Base-by-base conservation (phyloP, 1,140 invertebrate genomes). In the Hyposmocoma kahamanoa region DNA sequence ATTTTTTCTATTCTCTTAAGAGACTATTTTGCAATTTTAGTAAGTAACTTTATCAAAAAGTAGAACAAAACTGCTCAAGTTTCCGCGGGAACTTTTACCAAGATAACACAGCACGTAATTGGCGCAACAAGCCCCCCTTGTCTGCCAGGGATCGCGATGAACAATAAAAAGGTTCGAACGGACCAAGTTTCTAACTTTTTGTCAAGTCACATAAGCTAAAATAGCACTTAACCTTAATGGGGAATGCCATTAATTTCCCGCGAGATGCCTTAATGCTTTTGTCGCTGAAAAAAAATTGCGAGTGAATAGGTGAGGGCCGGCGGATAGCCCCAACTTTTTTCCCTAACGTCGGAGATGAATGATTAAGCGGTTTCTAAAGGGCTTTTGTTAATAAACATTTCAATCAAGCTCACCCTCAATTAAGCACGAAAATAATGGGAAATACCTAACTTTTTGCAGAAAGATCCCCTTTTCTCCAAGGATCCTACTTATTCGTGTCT, bases 161-260 rank as follows among this genome's bases (percentile, higher is more conserved):
- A 51, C 47, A 59, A 59, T 59, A 59, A 47, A 53, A 21, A 46
- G 38, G 47, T 53, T 58, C 32, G 38, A 42, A 19, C 19, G 41
- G n/a, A n/a, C n/a, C n/a, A 53, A 59, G 36, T 64, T 65, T 54
- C 47, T 30, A 62, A 63, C 56, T 67, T 67, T 69, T 57, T 60
- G 59, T 59, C 61, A 67, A 61, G 64, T 67, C 62, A 71, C 58
- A 67, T 63, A 65, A 59, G 62, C 62, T 66, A 60, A 66, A 72
- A 67, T 62, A 60, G 60, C 62, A 68, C 68, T 72, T 67, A 64
- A 64, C 60, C 56, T 67, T 68, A 72, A 68, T 72, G 65, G 62
- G 47, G 39, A 32, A 47, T 38, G 53, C 51, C 56, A 63, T 68
- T 60, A 68, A 67, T 66, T 68, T 67, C 62, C 63, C 58, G 51